Conservation (phyloP, 2,797 vertebrate genomes). For the Chiroxiphia lanceolata region DNA sequence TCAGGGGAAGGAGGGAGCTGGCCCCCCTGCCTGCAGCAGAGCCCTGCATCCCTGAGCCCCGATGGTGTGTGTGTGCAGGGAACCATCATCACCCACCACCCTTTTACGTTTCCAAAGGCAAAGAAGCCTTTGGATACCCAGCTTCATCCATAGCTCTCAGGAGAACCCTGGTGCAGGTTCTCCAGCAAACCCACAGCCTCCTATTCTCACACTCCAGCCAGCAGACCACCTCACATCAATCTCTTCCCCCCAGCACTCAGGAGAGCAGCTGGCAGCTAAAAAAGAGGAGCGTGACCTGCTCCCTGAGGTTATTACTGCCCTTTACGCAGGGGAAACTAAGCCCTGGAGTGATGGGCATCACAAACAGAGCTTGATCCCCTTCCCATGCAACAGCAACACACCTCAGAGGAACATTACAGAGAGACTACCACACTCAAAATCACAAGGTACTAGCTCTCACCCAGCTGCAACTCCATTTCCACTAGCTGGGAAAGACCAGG, state of each 20-base stretch:
- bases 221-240: accelerated
- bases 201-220: not conserved
- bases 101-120: not conserved
- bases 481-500: not conserved
- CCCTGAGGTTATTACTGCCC: not conserved
- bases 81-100: not conserved
- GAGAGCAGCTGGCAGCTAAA: not conserved
- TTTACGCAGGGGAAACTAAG: not conserved
- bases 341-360: not conserved
- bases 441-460: not conserved
- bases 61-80: accelerated
- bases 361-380: not conserved
- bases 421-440: not conserved
- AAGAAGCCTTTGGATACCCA: not conserved
- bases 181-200: not conserved
- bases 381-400: not conserved
- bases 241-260: not conserved
- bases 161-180: not conserved
- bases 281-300: not conserved
- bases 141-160: not conserved
- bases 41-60: not conserved
- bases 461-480: not conserved
- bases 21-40: not conserved
- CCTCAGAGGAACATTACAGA: not conserved
- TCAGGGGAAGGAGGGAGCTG: not conserved